Conservation (phyloP, 2,888 invertebrate species). For the Crossocerus cetratus region DNA sequence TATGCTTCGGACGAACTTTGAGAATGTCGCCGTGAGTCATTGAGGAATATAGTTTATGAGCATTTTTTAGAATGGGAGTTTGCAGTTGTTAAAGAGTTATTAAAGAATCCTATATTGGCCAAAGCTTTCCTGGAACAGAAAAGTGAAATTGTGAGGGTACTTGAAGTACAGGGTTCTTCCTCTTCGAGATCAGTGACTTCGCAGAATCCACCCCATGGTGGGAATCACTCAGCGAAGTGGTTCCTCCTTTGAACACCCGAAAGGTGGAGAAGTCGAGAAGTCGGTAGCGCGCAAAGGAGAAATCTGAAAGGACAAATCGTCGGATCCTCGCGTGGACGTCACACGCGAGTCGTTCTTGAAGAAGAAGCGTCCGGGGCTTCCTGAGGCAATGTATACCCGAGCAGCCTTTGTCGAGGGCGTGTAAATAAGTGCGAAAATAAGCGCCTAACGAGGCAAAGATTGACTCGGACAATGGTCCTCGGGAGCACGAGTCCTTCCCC, state of each 20-base stretch:
- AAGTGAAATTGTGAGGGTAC: too few species aligned
- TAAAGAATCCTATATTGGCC: not conserved
- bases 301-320: not conserved
- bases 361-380: not conserved
- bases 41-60: not conserved
- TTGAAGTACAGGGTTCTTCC: too few species aligned
- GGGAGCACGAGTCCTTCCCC: conserved; percentile 66
- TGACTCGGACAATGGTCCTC: conserved; percentile 71
- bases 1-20: too few species aligned
- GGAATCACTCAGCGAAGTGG: conserved; percentile 24
- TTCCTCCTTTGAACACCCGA: conserved; percentile 6
- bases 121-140: too few species aligned
- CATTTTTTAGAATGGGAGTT: not conserved
- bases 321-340: conserved; percentile 20
- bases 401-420: conserved; percentile 52
- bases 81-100: too few species aligned
- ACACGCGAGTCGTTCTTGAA: conserved; percentile 4
- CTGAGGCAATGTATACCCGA: conserved; percentile 6
- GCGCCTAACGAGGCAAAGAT: conserved; percentile 76
- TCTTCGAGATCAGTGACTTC: conserved; percentile 1
- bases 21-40: too few species aligned
- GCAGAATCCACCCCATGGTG: conserved; percentile 1
- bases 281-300: not conserved
- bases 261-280: not conserved
- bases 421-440: conserved; percentile 75